Evolutionary conservation across 2,888 invertebrate species (phyloP).

Genomic region (Ametastegia equiseti): DNA sequence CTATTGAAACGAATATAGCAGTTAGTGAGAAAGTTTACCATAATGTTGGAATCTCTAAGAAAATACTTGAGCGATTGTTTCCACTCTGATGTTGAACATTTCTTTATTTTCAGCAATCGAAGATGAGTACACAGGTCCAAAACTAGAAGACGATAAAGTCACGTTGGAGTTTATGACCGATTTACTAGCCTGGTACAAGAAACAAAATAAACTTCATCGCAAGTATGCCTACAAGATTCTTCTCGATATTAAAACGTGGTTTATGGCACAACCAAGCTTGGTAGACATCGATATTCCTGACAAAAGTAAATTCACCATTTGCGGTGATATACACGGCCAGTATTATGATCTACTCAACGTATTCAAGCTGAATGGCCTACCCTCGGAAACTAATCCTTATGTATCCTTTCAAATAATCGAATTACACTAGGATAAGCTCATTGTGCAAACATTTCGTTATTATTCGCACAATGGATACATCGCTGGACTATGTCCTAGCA

Average conservation of each 20-base stretch:
- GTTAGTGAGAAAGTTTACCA: no score
- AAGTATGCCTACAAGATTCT: conserved; percentile 99
- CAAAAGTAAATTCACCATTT: conserved; percentile 96
- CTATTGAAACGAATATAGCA: not conserved
- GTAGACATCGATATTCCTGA: conserved; percentile 93
- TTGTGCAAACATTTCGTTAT: not conserved
- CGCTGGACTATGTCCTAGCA: not conserved
- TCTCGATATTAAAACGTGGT: conserved; percentile 90
- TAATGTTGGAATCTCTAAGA: conserved; percentile 31
- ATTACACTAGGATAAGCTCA: conserved; percentile 4
- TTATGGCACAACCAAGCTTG: conserved; percentile 91
- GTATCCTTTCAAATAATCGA: conserved; percentile 77
- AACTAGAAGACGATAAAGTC: conserved; percentile 91
- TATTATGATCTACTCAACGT: conserved; percentile 99
- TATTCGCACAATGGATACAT: not conserved
- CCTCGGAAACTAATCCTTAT: conserved; percentile 96
- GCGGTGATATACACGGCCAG: conserved; percentile 99
- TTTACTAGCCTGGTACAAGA: conserved; percentile 92
- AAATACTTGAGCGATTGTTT: conserved; percentile 42
- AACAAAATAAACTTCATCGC: conserved; percentile 95
- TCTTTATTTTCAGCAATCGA: conserved; percentile 87
- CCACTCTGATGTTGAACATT: conserved; percentile 46
- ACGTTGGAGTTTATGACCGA: conserved; percentile 93
- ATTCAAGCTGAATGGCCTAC: conserved; percentile 97
- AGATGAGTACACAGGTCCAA: conserved; percentile 95